A percentile compares a stretch with the other conserved stretches of the same genome.
Conservation (phyloP, 2,888 invertebrate species). For the Norana najaformis region DNA sequence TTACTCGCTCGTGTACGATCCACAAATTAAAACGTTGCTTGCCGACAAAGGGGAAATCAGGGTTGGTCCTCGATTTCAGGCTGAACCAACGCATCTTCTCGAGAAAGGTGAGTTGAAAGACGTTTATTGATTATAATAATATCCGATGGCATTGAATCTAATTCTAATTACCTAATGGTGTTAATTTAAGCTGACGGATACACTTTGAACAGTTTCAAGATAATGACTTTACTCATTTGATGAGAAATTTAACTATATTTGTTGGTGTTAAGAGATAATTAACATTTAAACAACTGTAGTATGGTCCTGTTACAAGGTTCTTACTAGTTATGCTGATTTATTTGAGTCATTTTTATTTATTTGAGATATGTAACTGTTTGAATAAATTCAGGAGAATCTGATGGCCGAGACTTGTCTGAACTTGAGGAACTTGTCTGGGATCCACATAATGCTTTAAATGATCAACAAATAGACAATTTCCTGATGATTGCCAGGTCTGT, state of each 20-base stretch:
- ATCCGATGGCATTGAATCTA: background rate
- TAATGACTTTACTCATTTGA: too few relatives aligned
- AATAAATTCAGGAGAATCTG: conserved; percentile 63
- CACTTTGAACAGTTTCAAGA: background rate
- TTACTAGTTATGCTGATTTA: background rate
- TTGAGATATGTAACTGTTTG: background rate
- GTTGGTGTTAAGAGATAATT: background rate
- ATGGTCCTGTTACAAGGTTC: background rate
- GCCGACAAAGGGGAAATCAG: conserved; percentile 95
- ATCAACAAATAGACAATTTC: conserved; percentile 96
- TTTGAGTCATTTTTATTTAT: background rate
- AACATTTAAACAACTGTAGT: background rate
- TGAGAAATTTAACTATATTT: background rate
- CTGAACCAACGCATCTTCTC: conserved; percentile 74
- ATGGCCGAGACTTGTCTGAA: conserved; percentile 74
- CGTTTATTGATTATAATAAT: background rate
- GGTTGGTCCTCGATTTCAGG: conserved; percentile 92
- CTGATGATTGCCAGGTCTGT: conserved; percentile 74
- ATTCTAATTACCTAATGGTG: background rate
- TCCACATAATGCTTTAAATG: conserved; percentile 84
- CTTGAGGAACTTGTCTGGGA: conserved; percentile 93
- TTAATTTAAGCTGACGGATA: background rate
- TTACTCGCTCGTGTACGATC: conserved; percentile 99
- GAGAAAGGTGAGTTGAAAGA: conserved; percentile 72
- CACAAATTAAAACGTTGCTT: conserved; percentile 94